phyloP scores from a whole-genome alignment of 2,797 vertebrate genomes.

The Eutrigla gurnardus region DNA sequence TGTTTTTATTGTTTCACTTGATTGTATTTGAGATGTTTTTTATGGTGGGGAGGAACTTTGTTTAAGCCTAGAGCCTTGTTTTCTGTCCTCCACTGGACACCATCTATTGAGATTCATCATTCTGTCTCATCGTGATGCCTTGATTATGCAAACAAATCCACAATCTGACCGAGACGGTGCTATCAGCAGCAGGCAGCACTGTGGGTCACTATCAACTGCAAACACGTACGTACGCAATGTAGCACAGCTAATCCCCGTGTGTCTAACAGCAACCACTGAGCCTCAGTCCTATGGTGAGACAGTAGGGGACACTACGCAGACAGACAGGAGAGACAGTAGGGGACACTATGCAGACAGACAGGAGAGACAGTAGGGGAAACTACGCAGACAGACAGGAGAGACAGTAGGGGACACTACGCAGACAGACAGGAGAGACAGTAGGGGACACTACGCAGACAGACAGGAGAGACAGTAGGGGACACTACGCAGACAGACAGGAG shows the following conservation, averaged over 20 bases:
- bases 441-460: not conserved
- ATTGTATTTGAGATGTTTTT: conserved; percentile 14
- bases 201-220: conserved; percentile 1
- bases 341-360: not conserved
- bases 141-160: conserved; percentile 35
- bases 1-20: conserved; percentile 36
- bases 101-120: conserved; percentile 14
- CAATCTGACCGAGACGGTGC: not conserved
- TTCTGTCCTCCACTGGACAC: not conserved
- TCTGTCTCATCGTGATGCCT: conserved; percentile 10
- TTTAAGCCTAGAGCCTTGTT: not conserved
- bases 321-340: not conserved
- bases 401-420: not conserved
- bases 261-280: conserved; percentile 12
- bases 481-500: not conserved
- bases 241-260: conserved; percentile 13
- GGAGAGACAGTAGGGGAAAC: not conserved
- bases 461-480: not conserved
- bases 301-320: not conserved
- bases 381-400: not conserved
- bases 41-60: conserved; percentile 3
- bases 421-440: not conserved
- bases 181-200: conserved; percentile 6
- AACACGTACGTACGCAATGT: conserved; percentile 3
- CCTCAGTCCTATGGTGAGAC: not conserved